Evolutionary conservation across 2,113 vertebrate genomes (phyloP), one percentile per base, ranked within the genome.

Genomic region (Rhinolophus ferrumequinum): DNA sequence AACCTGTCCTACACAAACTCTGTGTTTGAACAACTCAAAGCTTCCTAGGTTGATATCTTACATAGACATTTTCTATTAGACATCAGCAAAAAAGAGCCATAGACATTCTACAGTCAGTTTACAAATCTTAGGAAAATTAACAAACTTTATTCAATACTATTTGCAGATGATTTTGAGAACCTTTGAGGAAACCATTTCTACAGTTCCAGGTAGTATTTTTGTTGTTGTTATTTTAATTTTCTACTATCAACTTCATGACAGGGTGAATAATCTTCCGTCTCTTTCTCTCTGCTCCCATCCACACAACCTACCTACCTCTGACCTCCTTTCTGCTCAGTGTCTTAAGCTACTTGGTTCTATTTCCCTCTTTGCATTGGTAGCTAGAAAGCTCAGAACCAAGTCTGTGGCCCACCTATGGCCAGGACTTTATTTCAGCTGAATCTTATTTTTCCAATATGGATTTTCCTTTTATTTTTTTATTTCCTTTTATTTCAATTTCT

Each of bases 131-230:
- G 88, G 80, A 44, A 91, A 81, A 75, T 96, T 98, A 98, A 98
- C 93, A 88, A 0, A 1, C 82, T 97, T 97, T 97, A 94, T 96
- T 96, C 10, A 94, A 62, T 97, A 85, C 89, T 92, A 9, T 98
- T 98, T 98, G 69, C 98, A 99, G 99, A 99, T 99, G 84, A 95
- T 99, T 98, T 99, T 98, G 58, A 99, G 98, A 98, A 98, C 98
- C 64, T 99, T 98, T 22, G 98, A 99, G 98, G 99, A 98, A 97
- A 98, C 98, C 96, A 97, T 98, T 88, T 98, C 99, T 6, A 98
- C 99, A 67, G 98, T 98, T 50, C 98, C 98, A 96, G 99, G 99
- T 99, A 99, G 70, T 94, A 64, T 85, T 80, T 52, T 81, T 77
- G 82, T 93, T 92, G 38, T 88, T 84, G 41, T 67, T 95, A 75